Percentiles rank a stretch among this genome's conserved stretches.
Conservation (phyloP, 2,113 vertebrate genomes). For the Nesospiza acunhae region DNA sequence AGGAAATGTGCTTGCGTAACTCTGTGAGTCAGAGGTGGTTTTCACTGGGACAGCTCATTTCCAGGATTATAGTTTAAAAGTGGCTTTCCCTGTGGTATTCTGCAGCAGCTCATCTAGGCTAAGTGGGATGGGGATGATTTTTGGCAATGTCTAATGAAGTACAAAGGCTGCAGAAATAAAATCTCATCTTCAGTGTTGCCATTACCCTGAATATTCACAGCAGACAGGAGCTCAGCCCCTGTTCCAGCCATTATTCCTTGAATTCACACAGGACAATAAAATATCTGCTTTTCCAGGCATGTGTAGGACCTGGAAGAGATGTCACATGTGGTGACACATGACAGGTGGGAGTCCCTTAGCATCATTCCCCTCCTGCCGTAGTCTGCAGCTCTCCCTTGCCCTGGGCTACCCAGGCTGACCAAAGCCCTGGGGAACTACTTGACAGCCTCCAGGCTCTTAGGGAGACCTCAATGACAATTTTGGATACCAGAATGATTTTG, state of each 20-base stretch:
- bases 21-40: neutral
- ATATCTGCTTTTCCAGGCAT: neutral
- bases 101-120: neutral
- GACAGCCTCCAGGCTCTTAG: neutral
- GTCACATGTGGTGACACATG: neutral
- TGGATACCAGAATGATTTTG: neutral
- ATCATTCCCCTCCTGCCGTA: neutral
- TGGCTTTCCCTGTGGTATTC: neutral
- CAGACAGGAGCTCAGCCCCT: fast-evolving
- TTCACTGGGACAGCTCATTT: neutral
- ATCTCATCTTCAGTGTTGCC: neutral
- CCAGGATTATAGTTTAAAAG: neutral
- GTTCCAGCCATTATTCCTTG: neutral
- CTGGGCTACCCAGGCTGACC: neutral
- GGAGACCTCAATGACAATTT: neutral
- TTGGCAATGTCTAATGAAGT: neutral
- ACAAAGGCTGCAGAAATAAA: neutral
- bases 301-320: neutral
- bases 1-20: neutral
- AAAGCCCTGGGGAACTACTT: neutral
- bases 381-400: neutral
- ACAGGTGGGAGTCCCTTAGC: neutral
- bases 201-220: neutral
- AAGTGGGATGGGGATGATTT: neutral
- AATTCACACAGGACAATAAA: neutral